These are phyloP conservation scores for Percopsis transmontana DNA, from an alignment of 2,113 vertebrate species.

Conservation along the genomic window DNA sequence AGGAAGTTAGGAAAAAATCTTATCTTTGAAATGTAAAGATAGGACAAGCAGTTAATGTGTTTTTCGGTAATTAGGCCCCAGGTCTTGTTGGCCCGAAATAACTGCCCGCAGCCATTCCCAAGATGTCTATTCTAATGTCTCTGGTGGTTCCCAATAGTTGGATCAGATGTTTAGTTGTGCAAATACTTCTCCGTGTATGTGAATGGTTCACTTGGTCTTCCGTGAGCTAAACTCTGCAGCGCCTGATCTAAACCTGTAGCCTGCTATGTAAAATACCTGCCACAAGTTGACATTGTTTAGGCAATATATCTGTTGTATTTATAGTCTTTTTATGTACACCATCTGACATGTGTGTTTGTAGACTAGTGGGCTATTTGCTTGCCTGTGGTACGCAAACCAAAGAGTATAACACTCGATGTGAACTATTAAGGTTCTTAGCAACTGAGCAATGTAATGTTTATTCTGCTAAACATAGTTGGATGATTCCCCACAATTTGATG, in stretches of 20 bases:
- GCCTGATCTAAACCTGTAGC: conserved; percentile 12
- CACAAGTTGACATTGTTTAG: background rate
- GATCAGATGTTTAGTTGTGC: conserved; percentile 4
- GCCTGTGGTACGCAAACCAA: conserved; percentile 52
- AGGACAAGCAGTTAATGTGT: too few species aligned
- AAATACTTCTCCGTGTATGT: background rate
- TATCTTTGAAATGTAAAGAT: too few species aligned
- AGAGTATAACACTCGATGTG: conserved; percentile 31
- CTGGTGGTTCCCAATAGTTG: background rate
- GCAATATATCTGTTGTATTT: background rate
- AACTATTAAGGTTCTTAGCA: conserved; percentile 23
- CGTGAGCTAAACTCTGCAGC: background rate
- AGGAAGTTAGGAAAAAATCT: too few species aligned
- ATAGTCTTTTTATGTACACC: background rate
- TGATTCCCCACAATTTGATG: background rate
- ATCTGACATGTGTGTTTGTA: background rate
- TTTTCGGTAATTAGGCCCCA: too few species aligned
- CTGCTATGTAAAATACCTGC: background rate
- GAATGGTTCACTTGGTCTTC: conserved; percentile 16
- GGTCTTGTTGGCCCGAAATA: too few species aligned
- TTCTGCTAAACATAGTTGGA: background rate
- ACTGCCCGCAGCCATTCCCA: too few species aligned
- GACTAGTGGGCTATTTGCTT: background rate
- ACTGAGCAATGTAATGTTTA: background rate
- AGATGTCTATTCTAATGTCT: too few species aligned